phyloP scores from a whole-genome alignment of 2,113 vertebrate genomes.

The Phylloscopus trochilus region DNA sequence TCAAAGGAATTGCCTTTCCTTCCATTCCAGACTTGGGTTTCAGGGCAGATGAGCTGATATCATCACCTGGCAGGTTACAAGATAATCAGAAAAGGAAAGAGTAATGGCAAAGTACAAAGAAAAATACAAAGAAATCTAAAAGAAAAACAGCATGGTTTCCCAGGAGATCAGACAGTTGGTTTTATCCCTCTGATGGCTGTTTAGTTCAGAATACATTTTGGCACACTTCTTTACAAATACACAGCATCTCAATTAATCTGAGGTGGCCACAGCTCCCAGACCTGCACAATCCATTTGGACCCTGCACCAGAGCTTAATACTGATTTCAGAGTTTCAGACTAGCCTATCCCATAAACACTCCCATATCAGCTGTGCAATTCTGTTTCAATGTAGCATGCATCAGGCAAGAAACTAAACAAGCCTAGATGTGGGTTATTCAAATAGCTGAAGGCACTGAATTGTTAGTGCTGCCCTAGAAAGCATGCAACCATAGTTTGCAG shows the following conservation, averaged over 20 bases:
- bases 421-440: neutral
- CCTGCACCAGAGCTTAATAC: neutral
- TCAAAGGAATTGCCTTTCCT: neutral
- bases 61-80: neutral
- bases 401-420: neutral
- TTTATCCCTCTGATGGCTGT: neutral
- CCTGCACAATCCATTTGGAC: neutral
- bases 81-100: neutral
- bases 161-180: neutral
- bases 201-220: neutral
- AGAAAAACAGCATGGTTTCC: neutral
- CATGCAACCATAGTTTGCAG: neutral
- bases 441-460: neutral
- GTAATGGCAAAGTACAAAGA: neutral
- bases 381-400: neutral
- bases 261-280: neutral
- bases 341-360: neutral
- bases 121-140: neutral
- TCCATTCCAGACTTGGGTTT: slow-evolving; percentile 4
- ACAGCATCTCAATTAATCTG: neutral
- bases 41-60: neutral
- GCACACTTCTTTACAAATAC: neutral
- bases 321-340: neutral
- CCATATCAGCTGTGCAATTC: neutral
- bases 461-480: neutral